Conservation (phyloP, 2,797 vertebrate genomes). For the Sternotherus odoratus region DNA sequence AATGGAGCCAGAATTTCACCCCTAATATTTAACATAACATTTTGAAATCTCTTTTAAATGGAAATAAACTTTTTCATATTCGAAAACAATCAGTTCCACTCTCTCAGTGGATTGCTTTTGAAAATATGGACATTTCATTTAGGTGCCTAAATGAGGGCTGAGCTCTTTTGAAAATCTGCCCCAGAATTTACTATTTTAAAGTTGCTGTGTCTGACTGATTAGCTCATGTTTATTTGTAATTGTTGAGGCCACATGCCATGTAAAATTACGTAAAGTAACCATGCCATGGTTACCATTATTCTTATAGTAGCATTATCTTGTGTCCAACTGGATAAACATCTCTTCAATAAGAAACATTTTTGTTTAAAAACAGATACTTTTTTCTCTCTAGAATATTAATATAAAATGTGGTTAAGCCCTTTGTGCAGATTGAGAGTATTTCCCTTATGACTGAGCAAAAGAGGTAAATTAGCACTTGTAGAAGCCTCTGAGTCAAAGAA, state of each 20-base stretch:
- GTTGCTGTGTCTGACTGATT: not conserved
- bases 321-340: not conserved
- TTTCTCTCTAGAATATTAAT: not conserved
- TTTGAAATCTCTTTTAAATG: not conserved
- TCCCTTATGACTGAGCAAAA: rapidly evolving
- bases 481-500: not conserved
- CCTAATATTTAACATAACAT: not conserved
- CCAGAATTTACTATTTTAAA: not conserved
- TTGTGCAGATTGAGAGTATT: not conserved
- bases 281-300: not conserved
- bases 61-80: not conserved
- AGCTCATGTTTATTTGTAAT: not conserved
- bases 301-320: not conserved
- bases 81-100: rapidly evolving
- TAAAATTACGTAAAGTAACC: not conserved
- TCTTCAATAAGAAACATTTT: not conserved
- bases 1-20: not conserved
- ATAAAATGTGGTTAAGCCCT: not conserved
- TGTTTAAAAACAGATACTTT: not conserved
- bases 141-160: not conserved
- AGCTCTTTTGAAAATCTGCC: not conserved
- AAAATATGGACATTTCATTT: not conserved
- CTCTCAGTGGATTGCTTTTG: not conserved
- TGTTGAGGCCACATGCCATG: not conserved
- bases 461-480: not conserved